These are phyloP conservation scores for Halichoeres trimaculatus DNA, from an alignment of 2,113 vertebrate genomes.

Conservation along the genomic window DNA sequence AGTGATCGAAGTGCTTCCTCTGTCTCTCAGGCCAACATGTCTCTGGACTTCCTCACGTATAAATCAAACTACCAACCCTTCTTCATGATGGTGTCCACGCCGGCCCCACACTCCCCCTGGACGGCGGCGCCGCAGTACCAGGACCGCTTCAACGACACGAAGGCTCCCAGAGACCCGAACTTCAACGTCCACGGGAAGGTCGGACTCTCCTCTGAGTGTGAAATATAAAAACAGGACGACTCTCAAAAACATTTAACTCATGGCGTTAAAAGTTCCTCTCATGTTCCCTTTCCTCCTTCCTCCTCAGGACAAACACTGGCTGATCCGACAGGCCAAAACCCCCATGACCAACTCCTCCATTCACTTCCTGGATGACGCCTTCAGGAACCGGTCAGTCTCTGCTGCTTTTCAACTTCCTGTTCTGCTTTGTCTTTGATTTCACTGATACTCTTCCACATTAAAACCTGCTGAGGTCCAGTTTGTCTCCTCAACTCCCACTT, in stretches of 20 bases:
- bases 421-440: neutral
- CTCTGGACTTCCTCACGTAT: slow-evolving; percentile 92
- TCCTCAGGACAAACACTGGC: slow-evolving; percentile 96
- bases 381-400: slow-evolving; percentile 88
- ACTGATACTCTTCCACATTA: neutral
- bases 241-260: too few species aligned
- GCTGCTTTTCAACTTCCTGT: too few species aligned
- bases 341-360: slow-evolving; percentile 96
- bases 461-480: neutral
- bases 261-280: too few species aligned
- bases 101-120: slow-evolving; percentile 96
- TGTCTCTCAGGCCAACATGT: slow-evolving; percentile 90
- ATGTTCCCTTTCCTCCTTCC: neutral
- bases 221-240: too few species aligned
- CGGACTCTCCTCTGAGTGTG: neutral
- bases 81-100: slow-evolving; percentile 99
- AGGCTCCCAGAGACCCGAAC: slow-evolving; percentile 92
- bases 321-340: slow-evolving; percentile 97
- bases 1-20: neutral
- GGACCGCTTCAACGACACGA: slow-evolving; percentile 85
- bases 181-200: slow-evolving; percentile 92
- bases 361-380: slow-evolving; percentile 92
- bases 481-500: neutral
- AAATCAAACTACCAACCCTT: slow-evolving; percentile 93
- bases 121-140: slow-evolving; percentile 94